Percentiles rank a stretch among this genome's conserved stretches.
These are phyloP conservation scores for Ormyrus pomaceus DNA, from an alignment of 2,888 invertebrate species.

Conservation along the genomic window DNA sequence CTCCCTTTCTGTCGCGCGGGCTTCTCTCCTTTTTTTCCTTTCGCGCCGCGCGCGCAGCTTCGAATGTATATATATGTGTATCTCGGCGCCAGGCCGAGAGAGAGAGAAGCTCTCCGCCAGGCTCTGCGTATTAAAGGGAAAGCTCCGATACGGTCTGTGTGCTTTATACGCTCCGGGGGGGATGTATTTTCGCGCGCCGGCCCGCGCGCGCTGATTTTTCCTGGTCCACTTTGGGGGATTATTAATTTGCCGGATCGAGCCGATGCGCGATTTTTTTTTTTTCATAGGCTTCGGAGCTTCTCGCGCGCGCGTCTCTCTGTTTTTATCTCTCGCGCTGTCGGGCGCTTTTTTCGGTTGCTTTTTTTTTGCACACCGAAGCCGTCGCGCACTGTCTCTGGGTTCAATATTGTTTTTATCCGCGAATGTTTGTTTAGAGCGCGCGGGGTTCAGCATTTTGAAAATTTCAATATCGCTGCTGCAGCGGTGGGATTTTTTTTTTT, in stretches of 20 bases:
- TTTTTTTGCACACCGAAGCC: not conserved
- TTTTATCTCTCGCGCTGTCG: not conserved
- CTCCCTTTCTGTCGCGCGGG: not conserved
- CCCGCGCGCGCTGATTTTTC: slow-evolving; percentile 42
- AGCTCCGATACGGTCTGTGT: slow-evolving; percentile 23
- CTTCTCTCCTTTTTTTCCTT: not conserved
- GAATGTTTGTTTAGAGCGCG: slow-evolving; percentile 38
- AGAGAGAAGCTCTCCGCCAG: not conserved
- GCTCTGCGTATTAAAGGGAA: slow-evolving; percentile 46
- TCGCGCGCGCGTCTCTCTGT: not conserved
- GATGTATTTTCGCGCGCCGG: slow-evolving; percentile 1
- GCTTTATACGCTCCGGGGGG: slow-evolving; percentile 12
- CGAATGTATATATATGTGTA: no score
- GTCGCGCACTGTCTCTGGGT: slow-evolving; percentile 11
- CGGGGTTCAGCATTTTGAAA: slow-evolving; percentile 33
- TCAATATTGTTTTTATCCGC: slow-evolving; percentile 46
- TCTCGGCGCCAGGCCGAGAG: no score
- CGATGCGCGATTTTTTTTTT: not conserved
- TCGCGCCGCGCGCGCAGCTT: no score
- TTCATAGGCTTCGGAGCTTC: no score
- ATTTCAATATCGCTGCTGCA: slow-evolving; percentile 40
- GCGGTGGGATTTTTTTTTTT: not conserved
- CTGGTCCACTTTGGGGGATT: slow-evolving; percentile 51
- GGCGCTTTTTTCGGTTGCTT: not conserved
- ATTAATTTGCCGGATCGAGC: slow-evolving; percentile 40